Percentiles rank a stretch among this genome's conserved stretches.
Conservation (phyloP, 2,113 vertebrate species). For the Oostethus manadensis region DNA sequence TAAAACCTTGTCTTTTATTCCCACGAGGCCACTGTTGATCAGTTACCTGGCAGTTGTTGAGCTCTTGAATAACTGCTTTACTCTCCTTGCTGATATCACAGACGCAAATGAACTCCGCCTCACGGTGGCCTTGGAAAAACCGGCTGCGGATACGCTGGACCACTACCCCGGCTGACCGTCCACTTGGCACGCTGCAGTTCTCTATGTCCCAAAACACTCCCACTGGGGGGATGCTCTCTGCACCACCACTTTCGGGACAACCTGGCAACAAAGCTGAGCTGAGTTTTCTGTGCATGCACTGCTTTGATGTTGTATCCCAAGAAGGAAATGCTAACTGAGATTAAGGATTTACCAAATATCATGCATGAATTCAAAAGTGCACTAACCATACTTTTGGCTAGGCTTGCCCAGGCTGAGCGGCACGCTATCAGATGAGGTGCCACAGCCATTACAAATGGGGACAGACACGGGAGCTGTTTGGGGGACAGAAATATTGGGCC, state of each 20-base stretch:
- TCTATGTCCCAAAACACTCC: constrained; percentile 99
- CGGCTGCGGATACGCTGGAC: constrained; percentile 89
- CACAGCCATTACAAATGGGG: constrained; percentile 91
- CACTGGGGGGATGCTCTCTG: constrained; percentile 90
- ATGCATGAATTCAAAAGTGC: neutral
- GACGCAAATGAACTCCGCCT: constrained; percentile 98
- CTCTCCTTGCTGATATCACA: constrained; percentile 98
- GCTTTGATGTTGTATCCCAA: too few species aligned
- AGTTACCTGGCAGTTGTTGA: constrained; percentile 96
- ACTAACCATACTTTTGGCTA: constrained; percentile 84
- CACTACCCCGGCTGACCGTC: constrained; percentile 87
- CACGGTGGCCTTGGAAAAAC: constrained; percentile 93
- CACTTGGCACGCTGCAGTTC: constrained; percentile 91
- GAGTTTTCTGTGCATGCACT: too few species aligned
- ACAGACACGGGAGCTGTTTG: constrained; percentile 74
- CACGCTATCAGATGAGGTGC: constrained; percentile 76
- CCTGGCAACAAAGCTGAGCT: constrained; percentile 57
- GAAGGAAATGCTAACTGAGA: too few species aligned
- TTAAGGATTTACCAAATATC: neutral
- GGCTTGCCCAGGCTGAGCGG: constrained; percentile 78
- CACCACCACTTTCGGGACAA: constrained; percentile 77
- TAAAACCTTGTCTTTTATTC: neutral
- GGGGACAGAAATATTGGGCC: constrained; percentile 82
- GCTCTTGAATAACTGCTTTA: constrained; percentile 96
- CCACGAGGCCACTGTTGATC: neutral